Evolutionary conservation across 2,797 vertebrate genomes (phyloP), one percentile per base, ranked within the genome.

Genomic region (Crypturellus tataupa): DNA sequence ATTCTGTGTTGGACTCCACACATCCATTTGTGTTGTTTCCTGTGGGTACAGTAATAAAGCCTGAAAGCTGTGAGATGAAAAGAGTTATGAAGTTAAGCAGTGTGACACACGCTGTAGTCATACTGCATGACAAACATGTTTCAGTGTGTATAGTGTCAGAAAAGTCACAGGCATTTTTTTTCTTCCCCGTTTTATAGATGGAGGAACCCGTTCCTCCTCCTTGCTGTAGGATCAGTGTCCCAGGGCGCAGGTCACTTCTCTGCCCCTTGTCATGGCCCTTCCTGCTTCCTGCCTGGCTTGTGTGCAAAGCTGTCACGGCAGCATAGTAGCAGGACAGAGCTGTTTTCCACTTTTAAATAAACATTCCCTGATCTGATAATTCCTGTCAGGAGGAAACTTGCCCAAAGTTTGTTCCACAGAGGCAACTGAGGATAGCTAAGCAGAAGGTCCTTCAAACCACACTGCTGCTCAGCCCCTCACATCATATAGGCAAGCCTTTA

Each of bases 311-410:
- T 91, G 64, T 86, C 79, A 84, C 35, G 75, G 70, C 80, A 95
- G 93, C 82, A 76, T 85, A 94, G 90, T 6, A 96, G 77, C 87
- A 76, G 60, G 90, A 85, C 37, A 84, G 88, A 84, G 60, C 75
- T 35, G 77, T 81, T 89, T 79, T 93, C 92, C 63, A 59, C 56
- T 84, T 93, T 88, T 4, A 96, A 94, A 94, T 93, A 96, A 95
- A 95, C 95, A 96, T 95, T 96, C 87, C 91, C 95, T 95, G 94
- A 94, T 95, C 89, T 94, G 92, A 94, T 94, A 96, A 80, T 94
- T 71, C 63, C 19, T 37, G 21, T 82, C 68, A 91, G 75, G 56
- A 39, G 86, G 73, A 75, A 69, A 91, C 89, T 95, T 86, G 85
- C 71, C 58, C 71, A 46, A 44, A 81, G 20, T 70, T 80, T 91